Base-by-base conservation (phyloP, 2,113 vertebrate genomes). In the Gulo gulo region DNA sequence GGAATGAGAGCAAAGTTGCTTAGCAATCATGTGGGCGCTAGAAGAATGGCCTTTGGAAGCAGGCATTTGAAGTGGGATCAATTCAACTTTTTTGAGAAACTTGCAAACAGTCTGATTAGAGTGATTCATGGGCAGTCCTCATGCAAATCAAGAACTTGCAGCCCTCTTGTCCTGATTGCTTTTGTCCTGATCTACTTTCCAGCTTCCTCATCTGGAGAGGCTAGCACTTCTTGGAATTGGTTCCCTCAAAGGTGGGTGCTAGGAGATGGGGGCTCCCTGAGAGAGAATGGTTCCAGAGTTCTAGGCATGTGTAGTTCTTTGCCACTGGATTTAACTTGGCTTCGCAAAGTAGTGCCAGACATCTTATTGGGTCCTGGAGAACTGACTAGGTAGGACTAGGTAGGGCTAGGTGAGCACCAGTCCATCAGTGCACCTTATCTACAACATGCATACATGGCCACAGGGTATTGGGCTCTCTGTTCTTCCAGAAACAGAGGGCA, bases 1-100 rank as follows among this genome's bases (percentile, higher is more conserved):
- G 67, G 80, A 55, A 59, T 50, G 88, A 91, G 95, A 97, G 80
- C 96, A 97, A 97, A 96, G 78, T 93, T 98, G 97, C 97, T 97
- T 97, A 91, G 97, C 97, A 97, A 34, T 98, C 79, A 78, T 88
- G 59, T 93, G 97, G 81, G 79, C 55, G 39, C 1, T 15, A 26
- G 90, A 88, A 91, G 73, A 97, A 90, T 97, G 90, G 95, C 91
- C 94, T 97, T 98, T 80, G 55, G 52, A 88, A 96, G 65, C 89
- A 94, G 98, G 88, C 76, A 84, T 97, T 90, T 96, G 36, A 47
- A 96, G 21, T 95, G 81, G 85, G 1, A 36, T 81, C 94, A 21
- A 88, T 96, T 97, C 96, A 88, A 6, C 93, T 92, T 93, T 94
- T 96, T 95, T 52, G 95, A 91, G 87, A 92, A 36, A 0, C 50